phyloP scores from a whole-genome alignment of 2,113 vertebrate genomes.

The Phrynosoma blainvillii region DNA sequence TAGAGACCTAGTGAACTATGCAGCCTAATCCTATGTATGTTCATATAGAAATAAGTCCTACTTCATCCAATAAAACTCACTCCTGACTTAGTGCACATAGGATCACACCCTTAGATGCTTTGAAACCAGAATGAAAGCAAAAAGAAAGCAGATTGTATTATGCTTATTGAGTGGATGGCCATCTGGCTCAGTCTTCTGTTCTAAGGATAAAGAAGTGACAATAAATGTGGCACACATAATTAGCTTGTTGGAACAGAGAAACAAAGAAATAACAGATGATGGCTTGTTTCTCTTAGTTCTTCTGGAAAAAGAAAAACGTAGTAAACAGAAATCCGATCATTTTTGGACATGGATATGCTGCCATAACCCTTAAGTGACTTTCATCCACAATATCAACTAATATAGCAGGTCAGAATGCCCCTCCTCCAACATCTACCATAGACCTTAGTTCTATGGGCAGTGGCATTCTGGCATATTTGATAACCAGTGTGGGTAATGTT shows the following conservation, averaged over 20 bases:
- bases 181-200: slow-evolving; percentile 17
- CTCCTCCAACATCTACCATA: too few relatives aligned
- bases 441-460: too few relatives aligned
- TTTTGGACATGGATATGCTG: background rate
- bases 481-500: too few relatives aligned
- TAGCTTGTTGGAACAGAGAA: background rate
- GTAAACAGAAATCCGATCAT: background rate
- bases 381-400: background rate
- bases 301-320: background rate
- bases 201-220: background rate
- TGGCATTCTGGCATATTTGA: too few relatives aligned
- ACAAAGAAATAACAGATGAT: background rate
- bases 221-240: background rate
- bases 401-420: background rate
- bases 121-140: background rate
- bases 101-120: background rate
- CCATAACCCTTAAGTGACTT: too few relatives aligned
- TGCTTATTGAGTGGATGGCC: background rate
- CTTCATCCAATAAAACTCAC: background rate
- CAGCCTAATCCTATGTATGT: background rate
- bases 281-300: background rate
- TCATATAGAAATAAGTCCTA: background rate
- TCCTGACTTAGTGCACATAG: background rate
- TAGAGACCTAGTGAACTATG: background rate
- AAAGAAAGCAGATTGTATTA: slow-evolving; percentile 13